A percentile compares a stretch with the other conserved stretches of the same genome.
Evolutionary conservation across 2,113 vertebrate species (phyloP).

Genomic region (Anolis sagrei): DNA sequence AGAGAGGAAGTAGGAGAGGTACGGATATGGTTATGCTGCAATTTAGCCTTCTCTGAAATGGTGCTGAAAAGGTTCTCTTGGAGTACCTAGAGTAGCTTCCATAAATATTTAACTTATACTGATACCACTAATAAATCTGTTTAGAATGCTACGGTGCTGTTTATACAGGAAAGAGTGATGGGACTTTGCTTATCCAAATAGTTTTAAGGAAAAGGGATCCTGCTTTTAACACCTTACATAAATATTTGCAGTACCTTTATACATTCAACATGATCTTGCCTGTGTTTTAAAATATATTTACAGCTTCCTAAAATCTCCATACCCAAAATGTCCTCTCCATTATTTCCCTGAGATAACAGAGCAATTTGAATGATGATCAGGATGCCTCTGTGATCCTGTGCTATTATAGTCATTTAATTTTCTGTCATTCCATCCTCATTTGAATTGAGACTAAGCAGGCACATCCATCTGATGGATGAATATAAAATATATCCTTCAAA

Average conservation of each 20-base stretch:
- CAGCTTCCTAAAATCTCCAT: slow-evolving; percentile 79
- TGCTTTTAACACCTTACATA: slow-evolving; percentile 89
- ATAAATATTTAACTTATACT: slow-evolving; percentile 93
- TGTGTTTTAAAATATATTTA: slow-evolving; percentile 77
- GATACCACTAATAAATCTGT: slow-evolving; percentile 91
- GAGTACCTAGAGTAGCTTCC: slow-evolving; percentile 75
- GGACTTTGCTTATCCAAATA: slow-evolving; percentile 77
- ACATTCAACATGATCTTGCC: slow-evolving; percentile 85
- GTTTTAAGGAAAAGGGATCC: slow-evolving; percentile 78
- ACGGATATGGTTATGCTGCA: slow-evolving; percentile 63
- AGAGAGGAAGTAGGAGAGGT: slow-evolving; percentile 57
- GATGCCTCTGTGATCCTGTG: not conserved
- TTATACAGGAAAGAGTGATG: slow-evolving; percentile 86
- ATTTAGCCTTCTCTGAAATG: slow-evolving; percentile 67
- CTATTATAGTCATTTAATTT: not conserved
- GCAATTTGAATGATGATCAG: slow-evolving; percentile 27
- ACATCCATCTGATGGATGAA: rapidly evolving
- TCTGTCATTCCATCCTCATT: not conserved
- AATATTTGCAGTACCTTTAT: slow-evolving; percentile 91
- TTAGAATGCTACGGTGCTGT: slow-evolving; percentile 85
- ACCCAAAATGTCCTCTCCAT: slow-evolving; percentile 55
- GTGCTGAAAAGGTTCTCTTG: slow-evolving; percentile 74
- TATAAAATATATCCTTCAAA: not conserved
- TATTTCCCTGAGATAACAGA: not conserved
- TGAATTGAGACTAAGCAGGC: not conserved